A percentile compares a stretch with the other conserved stretches of the same genome.
phyloP scores from a whole-genome alignment of 2,113 vertebrate species.

The Eidolon helvum region DNA sequence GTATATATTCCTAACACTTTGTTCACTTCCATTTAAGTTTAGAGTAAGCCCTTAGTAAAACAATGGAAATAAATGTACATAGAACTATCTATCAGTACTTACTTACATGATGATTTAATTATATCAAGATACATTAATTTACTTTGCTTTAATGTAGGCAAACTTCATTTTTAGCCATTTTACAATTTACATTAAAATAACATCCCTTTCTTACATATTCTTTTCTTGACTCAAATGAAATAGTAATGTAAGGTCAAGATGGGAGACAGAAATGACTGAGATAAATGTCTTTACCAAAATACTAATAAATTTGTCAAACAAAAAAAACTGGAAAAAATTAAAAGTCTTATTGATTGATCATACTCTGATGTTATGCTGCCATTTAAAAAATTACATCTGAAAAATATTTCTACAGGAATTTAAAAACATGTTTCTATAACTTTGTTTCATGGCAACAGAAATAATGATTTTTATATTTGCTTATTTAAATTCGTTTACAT shows the following conservation, averaged over 20 bases:
- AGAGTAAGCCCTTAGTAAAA: slow-evolving; percentile 72
- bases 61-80: slow-evolving; percentile 69
- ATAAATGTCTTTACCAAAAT: slow-evolving; percentile 75
- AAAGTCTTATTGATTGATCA: background rate
- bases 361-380: background rate
- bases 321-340: background rate
- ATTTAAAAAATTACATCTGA: background rate
- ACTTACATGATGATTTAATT: slow-evolving; percentile 50
- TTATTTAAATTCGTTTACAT: background rate
- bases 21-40: slow-evolving; percentile 69
- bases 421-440: background rate
- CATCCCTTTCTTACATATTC: slow-evolving; percentile 47
- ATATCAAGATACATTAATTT: slow-evolving; percentile 64
- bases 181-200: slow-evolving; percentile 57
- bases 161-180: slow-evolving; percentile 56
- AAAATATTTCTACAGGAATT: background rate
- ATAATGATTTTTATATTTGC: background rate
- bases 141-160: slow-evolving; percentile 49
- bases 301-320: slow-evolving; percentile 75
- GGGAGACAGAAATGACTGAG: slow-evolving; percentile 59
- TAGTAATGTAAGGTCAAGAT: slow-evolving; percentile 54
- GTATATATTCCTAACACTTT: slow-evolving; percentile 19
- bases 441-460: background rate
- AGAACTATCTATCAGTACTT: slow-evolving; percentile 60
- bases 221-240: slow-evolving; percentile 60